Percentiles rank a stretch among this genome's conserved stretches.
These are phyloP conservation scores for Eupithecia pulchellata DNA, from an alignment of 2,888 invertebrate species.

Conservation along the genomic window DNA sequence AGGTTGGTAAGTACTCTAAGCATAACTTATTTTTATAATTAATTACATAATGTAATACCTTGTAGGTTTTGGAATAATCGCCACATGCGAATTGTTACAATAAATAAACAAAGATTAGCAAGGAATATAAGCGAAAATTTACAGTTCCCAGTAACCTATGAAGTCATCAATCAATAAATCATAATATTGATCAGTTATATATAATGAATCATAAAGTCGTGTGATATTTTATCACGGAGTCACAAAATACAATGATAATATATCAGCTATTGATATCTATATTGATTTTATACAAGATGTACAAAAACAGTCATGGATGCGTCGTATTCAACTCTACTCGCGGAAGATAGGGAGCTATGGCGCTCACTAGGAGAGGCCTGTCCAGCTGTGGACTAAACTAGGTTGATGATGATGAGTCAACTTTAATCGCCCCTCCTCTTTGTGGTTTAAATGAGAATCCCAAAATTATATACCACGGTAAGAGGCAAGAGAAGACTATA, in stretches of 20 bases:
- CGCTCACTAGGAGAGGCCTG: neutral
- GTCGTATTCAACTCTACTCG: neutral
- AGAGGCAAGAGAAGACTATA: neutral
- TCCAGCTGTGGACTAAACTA: neutral
- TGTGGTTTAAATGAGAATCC: neutral
- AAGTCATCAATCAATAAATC: constrained; percentile 4
- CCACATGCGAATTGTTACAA: too few species aligned
- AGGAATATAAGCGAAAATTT: neutral
- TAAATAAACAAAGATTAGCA: neutral
- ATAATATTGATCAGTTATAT: neutral
- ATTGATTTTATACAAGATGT: neutral
- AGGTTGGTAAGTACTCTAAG: too few species aligned
- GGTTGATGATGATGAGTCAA: too few species aligned
- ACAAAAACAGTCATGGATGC: neutral
- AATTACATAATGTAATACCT: too few species aligned
- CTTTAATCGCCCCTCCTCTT: too few species aligned
- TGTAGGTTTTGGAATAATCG: too few species aligned
- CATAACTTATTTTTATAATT: too few species aligned
- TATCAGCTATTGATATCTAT: constrained; percentile 1
- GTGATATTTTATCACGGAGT: neutral
- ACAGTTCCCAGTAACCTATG: neutral
- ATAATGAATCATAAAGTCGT: neutral
- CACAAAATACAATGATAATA: neutral
- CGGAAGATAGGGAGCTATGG: neutral
- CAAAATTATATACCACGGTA: neutral